Evolutionary conservation across 2,113 vertebrate genomes (phyloP).

Genomic region (Neogale vison): DNA sequence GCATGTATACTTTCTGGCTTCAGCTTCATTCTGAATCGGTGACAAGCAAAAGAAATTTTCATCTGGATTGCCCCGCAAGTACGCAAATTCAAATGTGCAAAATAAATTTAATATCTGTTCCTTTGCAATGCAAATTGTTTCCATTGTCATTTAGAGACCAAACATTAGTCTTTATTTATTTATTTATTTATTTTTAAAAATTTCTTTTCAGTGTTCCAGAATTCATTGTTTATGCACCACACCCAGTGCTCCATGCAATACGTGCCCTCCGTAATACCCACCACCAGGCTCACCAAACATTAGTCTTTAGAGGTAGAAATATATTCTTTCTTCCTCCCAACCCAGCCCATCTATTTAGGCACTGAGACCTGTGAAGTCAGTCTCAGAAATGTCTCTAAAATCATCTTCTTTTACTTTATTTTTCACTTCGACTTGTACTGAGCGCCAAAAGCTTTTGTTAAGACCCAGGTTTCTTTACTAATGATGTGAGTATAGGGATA

Average conservation of each 20-base stretch:
- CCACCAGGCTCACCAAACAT: neutral
- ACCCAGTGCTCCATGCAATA: too few species aligned
- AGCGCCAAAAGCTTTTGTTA: neutral
- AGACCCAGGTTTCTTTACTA: neutral
- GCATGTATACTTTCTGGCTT: neutral
- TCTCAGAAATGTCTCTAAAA: neutral
- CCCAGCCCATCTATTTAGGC: neutral
- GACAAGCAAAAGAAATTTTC: neutral
- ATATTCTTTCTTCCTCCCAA: neutral
- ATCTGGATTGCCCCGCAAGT: neutral
- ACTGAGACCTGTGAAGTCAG: neutral
- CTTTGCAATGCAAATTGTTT: neutral
- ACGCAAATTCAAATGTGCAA: neutral
- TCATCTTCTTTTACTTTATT: neutral
- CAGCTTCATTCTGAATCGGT: neutral
- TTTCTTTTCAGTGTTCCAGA: too few species aligned
- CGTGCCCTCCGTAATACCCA: too few species aligned
- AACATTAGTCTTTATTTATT: neutral
- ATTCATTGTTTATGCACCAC: too few species aligned
- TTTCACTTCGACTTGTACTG: neutral
- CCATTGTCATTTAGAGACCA: neutral
- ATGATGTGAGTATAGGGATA: neutral
- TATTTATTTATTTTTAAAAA: too few species aligned
- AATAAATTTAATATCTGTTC: neutral
- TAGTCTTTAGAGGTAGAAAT: neutral